Percentiles rank a stretch among this genome's conserved stretches.
phyloP scores from a whole-genome alignment of 2,888 invertebrate genomes.

The Microchrysa polita region DNA sequence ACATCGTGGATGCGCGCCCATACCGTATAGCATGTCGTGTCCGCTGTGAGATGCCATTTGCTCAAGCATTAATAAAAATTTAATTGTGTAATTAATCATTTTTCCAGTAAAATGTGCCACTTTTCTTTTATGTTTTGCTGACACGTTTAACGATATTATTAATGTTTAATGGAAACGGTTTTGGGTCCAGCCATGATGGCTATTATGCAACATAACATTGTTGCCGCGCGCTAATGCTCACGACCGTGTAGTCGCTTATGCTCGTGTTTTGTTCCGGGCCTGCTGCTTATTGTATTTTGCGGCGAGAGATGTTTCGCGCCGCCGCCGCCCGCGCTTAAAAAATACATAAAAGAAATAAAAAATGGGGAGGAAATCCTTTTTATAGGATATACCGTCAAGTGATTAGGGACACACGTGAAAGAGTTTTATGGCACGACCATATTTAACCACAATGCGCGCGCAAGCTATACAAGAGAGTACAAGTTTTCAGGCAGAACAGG shows the following conservation, averaged over 20 bases:
- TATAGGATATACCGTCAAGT: not conserved
- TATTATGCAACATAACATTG: conserved; percentile 12
- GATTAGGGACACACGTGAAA: conserved; percentile 39
- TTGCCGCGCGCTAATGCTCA: not conserved
- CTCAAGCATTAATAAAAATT: conserved; percentile 45
- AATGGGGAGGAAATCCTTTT: not conserved
- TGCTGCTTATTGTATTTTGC: not conserved
- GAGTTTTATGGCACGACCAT: conserved; percentile 9
- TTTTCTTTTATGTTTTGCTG: conserved; percentile 34
- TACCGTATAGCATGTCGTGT: no score
- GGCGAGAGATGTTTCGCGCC: no score
- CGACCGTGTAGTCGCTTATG: no score
- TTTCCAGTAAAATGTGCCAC: conserved; percentile 24
- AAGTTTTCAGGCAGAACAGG: conserved; percentile 1
- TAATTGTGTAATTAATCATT: conserved; percentile 47
- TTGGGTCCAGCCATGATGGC: conserved; percentile 11
- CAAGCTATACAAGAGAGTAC: no score
- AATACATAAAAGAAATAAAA: no score
- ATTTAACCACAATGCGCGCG: conserved; percentile 19
- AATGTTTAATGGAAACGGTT: conserved; percentile 43
- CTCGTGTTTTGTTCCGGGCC: not conserved
- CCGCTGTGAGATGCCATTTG: conserved; percentile 4
- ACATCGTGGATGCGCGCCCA: not conserved
- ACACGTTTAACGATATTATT: conserved; percentile 44
- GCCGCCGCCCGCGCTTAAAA: no score